Evolutionary conservation across 2,113 vertebrate species (phyloP).

Genomic region (Ciconia maguari): DNA sequence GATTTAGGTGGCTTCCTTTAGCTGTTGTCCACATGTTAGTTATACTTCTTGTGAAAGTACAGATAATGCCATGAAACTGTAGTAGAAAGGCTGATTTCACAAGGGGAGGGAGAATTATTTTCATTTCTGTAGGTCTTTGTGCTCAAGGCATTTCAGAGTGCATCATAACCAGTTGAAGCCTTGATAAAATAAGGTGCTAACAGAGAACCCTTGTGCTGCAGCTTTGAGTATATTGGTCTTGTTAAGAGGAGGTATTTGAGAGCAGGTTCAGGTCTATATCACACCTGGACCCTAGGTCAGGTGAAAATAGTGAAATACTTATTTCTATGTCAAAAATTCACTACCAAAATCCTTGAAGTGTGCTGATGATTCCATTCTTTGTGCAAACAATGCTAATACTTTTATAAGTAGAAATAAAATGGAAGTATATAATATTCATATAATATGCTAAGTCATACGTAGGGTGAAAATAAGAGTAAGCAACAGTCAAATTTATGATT

Average conservation of each 20-base stretch:
- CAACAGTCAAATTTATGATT: background rate
- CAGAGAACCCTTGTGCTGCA: background rate
- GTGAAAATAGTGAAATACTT: background rate
- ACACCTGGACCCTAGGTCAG: background rate
- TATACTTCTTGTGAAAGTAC: background rate
- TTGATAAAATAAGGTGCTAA: background rate
- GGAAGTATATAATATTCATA: background rate
- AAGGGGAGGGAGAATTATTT: background rate
- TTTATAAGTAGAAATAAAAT: background rate
- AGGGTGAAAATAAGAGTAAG: background rate
- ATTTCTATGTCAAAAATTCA: background rate
- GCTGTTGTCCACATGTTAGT: background rate
- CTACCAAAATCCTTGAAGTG: background rate
- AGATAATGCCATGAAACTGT: background rate
- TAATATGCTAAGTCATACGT: background rate
- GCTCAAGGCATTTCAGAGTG: background rate
- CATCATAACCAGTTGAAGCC: background rate
- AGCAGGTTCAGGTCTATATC: background rate
- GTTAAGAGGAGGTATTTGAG: background rate
- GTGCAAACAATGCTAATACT: background rate
- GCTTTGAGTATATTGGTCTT: background rate
- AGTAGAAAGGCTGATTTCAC: background rate
- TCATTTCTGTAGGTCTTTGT: background rate
- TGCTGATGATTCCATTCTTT: background rate
- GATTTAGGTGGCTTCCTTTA: background rate